Base-by-base conservation (phyloP, 2,797 vertebrate genomes). In the Eospalax fontanierii region DNA sequence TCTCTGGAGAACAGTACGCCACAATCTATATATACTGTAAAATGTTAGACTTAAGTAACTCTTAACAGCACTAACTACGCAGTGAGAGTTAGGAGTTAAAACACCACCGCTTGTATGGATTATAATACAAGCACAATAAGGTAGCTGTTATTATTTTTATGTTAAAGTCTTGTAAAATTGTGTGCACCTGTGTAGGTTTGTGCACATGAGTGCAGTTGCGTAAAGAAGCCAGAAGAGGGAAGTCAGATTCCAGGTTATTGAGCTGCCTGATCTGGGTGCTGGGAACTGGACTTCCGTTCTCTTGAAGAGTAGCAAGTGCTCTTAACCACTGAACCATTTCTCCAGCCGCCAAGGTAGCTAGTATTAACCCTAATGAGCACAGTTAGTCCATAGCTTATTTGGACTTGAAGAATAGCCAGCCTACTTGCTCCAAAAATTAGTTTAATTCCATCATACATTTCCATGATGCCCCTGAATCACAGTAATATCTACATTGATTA, bases 41-140 rank as follows among this genome's bases (percentile, higher is more conserved):
- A 95, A 83, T 66, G 46, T 90, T 93, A 95, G 81, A 93, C 80
- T 93, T 91, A 91, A 74, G 73, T 93, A 94, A 84, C 43, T 57
- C 15, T 61, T 16, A 61, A 79, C 12, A n/a, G 26, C 9, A 84
- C 22, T 82, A 80, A 82, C n/a, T 78, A 54, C 24, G 4, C 33
- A 63, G 22, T 54, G 63, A 78, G 38, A 89, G 26, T 83, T 71
- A 63, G 57, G 30, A 68, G 33, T 66, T 92, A 43, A 35, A 43
- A 26, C 26, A 26, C 3, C 4, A 78, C 22, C 6, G 50, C 2
- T 85, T 78, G 33, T 10, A 30, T 5, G 57, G 12, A 43, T 88
- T 81, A 24, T 22, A 78, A 15, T 38, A 26, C 33, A 12, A 84
- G 40, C 33, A 26, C 40, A 76, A 4, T 87, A 87, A 91, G 19